phyloP scores from a whole-genome alignment of 2,113 vertebrate species.

The cat (Felis catus) region DNA sequence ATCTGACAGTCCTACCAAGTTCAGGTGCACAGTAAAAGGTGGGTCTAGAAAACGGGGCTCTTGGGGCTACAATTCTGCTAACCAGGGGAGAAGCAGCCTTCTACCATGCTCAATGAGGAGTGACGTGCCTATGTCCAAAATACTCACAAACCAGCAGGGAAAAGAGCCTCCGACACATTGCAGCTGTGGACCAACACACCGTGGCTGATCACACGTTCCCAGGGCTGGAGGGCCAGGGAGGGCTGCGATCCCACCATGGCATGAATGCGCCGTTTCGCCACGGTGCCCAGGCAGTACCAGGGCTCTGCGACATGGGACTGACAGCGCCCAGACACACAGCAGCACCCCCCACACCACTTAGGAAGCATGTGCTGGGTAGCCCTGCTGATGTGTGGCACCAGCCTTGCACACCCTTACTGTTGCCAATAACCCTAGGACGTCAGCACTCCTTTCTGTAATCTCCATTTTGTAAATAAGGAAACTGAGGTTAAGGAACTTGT shows the following conservation, averaged over 20 bases:
- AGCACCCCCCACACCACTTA: accelerated
- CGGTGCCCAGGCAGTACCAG: not conserved
- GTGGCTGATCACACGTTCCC: not conserved
- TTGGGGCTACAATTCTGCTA: not conserved
- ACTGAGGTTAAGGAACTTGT: not conserved
- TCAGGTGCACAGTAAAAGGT: not conserved
- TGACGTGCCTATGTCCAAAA: not conserved
- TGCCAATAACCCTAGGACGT: not conserved
- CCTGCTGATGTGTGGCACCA: accelerated
- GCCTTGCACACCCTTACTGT: not conserved
- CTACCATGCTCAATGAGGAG: not conserved
- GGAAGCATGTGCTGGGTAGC: not conserved
- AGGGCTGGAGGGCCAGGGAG: accelerated
- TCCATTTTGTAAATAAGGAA: not conserved
- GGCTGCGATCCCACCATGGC: not conserved
- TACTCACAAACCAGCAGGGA: not conserved
- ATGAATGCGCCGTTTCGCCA: not conserved
- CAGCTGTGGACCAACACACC: not conserved
- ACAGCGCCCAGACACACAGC: accelerated
- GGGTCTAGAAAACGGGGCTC: too few relatives aligned
- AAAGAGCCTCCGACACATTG: not conserved
- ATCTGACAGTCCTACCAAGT: not conserved
- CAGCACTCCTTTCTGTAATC: not conserved
- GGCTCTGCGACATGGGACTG: not conserved
- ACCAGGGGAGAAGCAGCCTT: accelerated